Evolutionary conservation across 2,888 invertebrate species (phyloP).

Genomic region (Scaptomyza caliginosa): DNA sequence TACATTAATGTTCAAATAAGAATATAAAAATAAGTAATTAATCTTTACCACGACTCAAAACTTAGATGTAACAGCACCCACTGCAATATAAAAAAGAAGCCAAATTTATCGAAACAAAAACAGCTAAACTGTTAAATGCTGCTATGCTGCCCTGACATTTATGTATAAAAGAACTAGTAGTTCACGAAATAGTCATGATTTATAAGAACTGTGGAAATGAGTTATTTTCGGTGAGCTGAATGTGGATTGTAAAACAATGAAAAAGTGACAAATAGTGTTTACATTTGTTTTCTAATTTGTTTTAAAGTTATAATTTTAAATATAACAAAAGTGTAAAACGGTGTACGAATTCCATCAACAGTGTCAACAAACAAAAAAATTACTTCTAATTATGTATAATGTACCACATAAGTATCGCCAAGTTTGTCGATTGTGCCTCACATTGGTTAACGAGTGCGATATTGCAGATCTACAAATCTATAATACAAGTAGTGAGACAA

Average conservation of each 20-base stretch:
- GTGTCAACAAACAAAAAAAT: conserved; percentile 43
- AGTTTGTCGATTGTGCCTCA: conserved; percentile 97
- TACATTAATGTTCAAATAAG: too few relatives aligned
- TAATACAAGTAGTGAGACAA: conserved; percentile 48
- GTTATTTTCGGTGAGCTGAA: conserved; percentile 68
- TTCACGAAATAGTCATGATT: conserved; percentile 30
- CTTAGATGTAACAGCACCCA: neutral
- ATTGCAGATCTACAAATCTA: conserved; percentile 86
- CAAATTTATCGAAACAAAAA: conserved; percentile 6
- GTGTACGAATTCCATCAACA: conserved; percentile 46
- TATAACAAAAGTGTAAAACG: conserved; percentile 47
- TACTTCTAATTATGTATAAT: conserved; percentile 91
- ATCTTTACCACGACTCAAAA: too few relatives aligned
- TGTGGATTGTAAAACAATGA: conserved; percentile 74
- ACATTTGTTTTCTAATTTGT: conserved; percentile 74
- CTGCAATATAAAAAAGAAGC: neutral
- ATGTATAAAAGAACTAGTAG: conserved; percentile 36
- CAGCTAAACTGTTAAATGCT: neutral
- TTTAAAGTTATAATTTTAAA: conserved; percentile 71
- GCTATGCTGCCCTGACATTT: conserved; percentile 13
- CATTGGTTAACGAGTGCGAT: conserved; percentile 90
- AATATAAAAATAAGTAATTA: too few relatives aligned
- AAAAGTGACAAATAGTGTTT: conserved; percentile 74
- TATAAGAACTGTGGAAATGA: conserved; percentile 44
- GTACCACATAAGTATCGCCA: conserved; percentile 96